Evolutionary conservation across 1,140 invertebrate genomes (phyloP), one percentile per base, ranked within the genome.

Genomic region (Pogonognathellus flavescens): DNA sequence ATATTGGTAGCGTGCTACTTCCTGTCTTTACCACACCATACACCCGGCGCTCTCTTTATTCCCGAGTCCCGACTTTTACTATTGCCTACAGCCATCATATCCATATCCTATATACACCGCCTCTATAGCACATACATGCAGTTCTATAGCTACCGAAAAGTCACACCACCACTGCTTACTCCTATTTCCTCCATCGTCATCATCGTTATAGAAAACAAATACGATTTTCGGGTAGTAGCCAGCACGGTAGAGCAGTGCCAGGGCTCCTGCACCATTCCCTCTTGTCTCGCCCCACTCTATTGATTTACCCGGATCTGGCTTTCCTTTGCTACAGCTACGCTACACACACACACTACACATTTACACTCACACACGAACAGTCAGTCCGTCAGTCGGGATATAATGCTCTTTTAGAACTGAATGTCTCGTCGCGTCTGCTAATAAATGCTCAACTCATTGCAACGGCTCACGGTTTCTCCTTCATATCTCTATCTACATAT

Each of bases 21-120:
- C 80, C 53, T 55, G 52, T 25, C 50, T 57, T 18, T 22, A 31
- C 80, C 80, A 81, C 80, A 55, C 50, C 80, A 25, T 11, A 41
- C 25, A 22, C 80, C 80, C 50, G 53, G 76, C 76, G 76, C 76
- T 80, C 49, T n/a, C 50, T 70, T 70, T 70, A 70, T 20, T 70
- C 66, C 66, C 66, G 59, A 60, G 10, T 60, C 59, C 31, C 31
- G 31, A 41, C 31, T 60, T 20, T 60, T 60, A 60, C 22, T 20
- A 20, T 60, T 25, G 20, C 22, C 25, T 13, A 1, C 14, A 25
- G 20, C 10, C 20, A 25, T 13, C 10, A 13, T 16, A 49, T 31
- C 41, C 31, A 9, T 11, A 8, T 31, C 22, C 41, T 50, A 16
- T 11, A 22, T 41, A 72, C 41, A 49, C n/a, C 10, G 11, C 0